Evolutionary conservation across 2,888 invertebrate genomes (phyloP).

Genomic region (Phyllotreta cruciferae): DNA sequence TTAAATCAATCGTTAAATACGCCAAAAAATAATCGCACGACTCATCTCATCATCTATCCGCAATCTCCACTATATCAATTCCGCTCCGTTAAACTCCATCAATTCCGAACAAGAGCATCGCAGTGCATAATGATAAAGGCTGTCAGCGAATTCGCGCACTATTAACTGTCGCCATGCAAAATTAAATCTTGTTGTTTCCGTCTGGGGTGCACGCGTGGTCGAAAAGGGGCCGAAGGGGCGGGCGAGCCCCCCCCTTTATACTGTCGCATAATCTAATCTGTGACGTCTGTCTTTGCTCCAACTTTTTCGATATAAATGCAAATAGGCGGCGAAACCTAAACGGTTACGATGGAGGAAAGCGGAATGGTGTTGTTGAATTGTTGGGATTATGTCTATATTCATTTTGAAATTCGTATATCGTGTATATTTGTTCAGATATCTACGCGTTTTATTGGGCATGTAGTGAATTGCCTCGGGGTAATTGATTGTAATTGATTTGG

Average conservation of each 20-base stretch:
- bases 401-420: background rate
- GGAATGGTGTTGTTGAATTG: constrained; percentile 19
- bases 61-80: constrained; percentile 12
- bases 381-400: background rate
- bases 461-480: background rate
- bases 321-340: constrained; percentile 18
- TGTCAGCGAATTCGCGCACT: constrained; percentile 39
- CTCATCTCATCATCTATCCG: background rate
- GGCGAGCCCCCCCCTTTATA: constrained; percentile 1
- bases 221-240: background rate
- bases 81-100: constrained; percentile 10
- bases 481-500: too few relatives aligned
- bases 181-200: constrained; percentile 36
- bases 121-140: constrained; percentile 34
- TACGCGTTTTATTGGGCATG: constrained; percentile 16
- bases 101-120: constrained; percentile 21
- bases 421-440: constrained; percentile 8
- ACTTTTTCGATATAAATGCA: constrained; percentile 34
- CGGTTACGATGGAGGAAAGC: constrained; percentile 13
- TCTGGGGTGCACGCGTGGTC: background rate
- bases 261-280: constrained; percentile 25
- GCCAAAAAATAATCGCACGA: too few relatives aligned
- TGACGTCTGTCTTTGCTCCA: constrained; percentile 13
- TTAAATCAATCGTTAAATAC: too few relatives aligned
- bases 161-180: constrained; percentile 34